Evolutionary conservation across 2,888 invertebrate species (phyloP).

Genomic region (Calameuta idolon): DNA sequence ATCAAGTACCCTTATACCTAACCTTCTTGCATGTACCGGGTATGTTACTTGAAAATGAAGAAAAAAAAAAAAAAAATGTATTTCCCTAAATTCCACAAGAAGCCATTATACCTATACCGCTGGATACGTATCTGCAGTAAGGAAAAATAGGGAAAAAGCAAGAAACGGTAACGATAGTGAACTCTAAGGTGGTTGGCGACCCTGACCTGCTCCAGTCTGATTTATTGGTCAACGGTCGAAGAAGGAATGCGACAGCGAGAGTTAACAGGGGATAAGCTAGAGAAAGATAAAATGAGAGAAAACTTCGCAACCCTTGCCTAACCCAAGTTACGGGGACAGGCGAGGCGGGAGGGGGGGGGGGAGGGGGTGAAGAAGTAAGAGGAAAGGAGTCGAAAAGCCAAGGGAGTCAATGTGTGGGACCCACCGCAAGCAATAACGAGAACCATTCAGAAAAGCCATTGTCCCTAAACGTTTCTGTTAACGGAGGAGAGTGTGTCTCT

Average conservation of each 20-base stretch:
- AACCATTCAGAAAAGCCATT: conserved; percentile 47
- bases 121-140: conserved; percentile 5
- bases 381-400: no score
- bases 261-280: not conserved
- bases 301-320: conserved; percentile 51
- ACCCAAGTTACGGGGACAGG: conserved; percentile 26
- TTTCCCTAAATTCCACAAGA: not conserved
- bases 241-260: conserved; percentile 21
- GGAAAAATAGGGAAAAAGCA: not conserved
- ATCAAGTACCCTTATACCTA: no score
- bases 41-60: not conserved
- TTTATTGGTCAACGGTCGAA: conserved; percentile 24
- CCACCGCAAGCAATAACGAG: conserved; percentile 53
- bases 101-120: not conserved
- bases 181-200: not conserved
- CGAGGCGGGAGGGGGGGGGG: conserved; percentile 5
- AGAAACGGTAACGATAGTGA: conserved; percentile 19
- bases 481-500: not conserved
- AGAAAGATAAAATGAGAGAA: conserved; percentile 2
- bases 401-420: conserved; percentile 22
- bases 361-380: not conserved
- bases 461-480: conserved; percentile 32
- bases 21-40: no score
- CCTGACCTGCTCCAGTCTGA: conserved; percentile 25
- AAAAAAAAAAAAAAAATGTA: not conserved